A percentile compares a stretch with the other conserved stretches of the same genome.
Conservation (phyloP, 2,888 invertebrate genomes). For the Mellilla xanthometata region DNA sequence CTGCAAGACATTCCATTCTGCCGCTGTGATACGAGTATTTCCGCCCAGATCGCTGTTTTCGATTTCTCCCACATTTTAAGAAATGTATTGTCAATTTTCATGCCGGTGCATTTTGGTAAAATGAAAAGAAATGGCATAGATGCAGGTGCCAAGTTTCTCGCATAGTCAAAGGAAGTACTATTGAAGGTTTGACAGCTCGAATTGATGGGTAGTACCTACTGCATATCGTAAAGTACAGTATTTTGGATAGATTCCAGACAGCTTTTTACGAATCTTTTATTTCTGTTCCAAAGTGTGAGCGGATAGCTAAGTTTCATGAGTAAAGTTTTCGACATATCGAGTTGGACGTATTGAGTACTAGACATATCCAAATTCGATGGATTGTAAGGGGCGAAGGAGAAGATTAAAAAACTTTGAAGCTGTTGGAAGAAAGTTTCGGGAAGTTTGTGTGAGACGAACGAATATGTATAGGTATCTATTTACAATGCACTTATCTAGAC, state of each 20-base stretch:
- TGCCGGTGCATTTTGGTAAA: slow-evolving; percentile 9
- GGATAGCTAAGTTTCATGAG: slow-evolving; percentile 4
- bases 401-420: slow-evolving; percentile 16
- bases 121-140: slow-evolving; percentile 4
- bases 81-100: slow-evolving; percentile 11
- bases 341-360: not conserved
- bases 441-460: not conserved
- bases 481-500: no score
- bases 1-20: slow-evolving; percentile 10
- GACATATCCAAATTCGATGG: slow-evolving; percentile 10
- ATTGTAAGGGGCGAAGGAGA: slow-evolving; percentile 8
- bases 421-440: slow-evolving; percentile 6
- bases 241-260: slow-evolving; percentile 3
- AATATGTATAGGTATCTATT: no score
- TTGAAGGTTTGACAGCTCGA: not conserved
- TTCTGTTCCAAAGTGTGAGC: not conserved
- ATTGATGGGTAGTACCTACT: not conserved
- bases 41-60: slow-evolving; percentile 2
- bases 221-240: no score
- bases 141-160: slow-evolving; percentile 6
- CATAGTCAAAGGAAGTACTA: slow-evolving; percentile 1
- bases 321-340: slow-evolving; percentile 11
- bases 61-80: slow-evolving; percentile 4
- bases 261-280: not conserved
- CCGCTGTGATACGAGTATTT: slow-evolving; percentile 5